phyloP scores from a whole-genome alignment of 2,797 vertebrate genomes.

The Lithobates pipiens region DNA sequence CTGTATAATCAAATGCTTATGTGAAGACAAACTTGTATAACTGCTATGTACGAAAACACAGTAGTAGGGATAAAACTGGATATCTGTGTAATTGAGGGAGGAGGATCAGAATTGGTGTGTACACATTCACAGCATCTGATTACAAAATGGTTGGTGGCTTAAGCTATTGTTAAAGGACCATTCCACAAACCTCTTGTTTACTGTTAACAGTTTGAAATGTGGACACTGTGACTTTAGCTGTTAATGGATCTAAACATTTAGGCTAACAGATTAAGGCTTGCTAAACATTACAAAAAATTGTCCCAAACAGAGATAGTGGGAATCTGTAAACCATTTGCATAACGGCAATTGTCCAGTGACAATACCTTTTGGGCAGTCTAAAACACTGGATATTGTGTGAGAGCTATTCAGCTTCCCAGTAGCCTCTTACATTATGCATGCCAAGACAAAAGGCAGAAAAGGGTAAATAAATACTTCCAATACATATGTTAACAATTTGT shows the following conservation, averaged over 20 bases:
- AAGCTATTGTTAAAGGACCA: constrained; percentile 73
- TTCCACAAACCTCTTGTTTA: constrained; percentile 81
- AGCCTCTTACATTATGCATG: constrained; percentile 39
- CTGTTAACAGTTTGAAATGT: constrained; percentile 76
- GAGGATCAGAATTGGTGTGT: constrained; percentile 66
- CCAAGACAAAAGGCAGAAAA: constrained; percentile 23
- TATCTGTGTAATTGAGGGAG: constrained; percentile 63
- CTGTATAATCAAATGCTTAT: constrained; percentile 66
- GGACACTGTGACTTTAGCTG: constrained; percentile 81
- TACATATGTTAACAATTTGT: constrained; percentile 57
- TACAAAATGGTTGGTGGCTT: constrained; percentile 76
- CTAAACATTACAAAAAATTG: constrained; percentile 80
- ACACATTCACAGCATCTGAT: constrained; percentile 70
- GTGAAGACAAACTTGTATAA: constrained; percentile 65
- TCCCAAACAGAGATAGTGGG: constrained; percentile 75
- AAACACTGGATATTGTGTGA: constrained; percentile 65
- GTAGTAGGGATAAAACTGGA: constrained; percentile 61
- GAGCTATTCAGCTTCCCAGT: constrained; percentile 64
- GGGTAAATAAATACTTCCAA: constrained; percentile 61
- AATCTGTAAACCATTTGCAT: constrained; percentile 72
- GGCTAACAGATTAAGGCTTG: constrained; percentile 81
- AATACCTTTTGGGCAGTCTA: constrained; percentile 70
- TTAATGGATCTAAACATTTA: constrained; percentile 85
- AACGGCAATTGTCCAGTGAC: constrained; percentile 68
- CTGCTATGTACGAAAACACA: constrained; percentile 66